Evolutionary conservation across 2,888 invertebrate genomes (phyloP), one percentile per base, ranked within the genome.

Genomic region (Microplitis deprimator): DNA sequence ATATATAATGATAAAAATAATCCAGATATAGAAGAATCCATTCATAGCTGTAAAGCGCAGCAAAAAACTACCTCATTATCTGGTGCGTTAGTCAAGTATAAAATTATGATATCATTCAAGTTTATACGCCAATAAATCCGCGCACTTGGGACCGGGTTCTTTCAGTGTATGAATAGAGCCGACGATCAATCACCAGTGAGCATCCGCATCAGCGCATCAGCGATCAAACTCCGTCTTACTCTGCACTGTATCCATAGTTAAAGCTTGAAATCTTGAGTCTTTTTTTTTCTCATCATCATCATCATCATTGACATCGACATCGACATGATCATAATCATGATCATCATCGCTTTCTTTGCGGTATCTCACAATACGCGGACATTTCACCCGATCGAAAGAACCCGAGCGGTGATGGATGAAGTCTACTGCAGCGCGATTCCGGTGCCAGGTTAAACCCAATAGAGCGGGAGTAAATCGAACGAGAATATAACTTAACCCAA

Each of bases 391-490:
- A 50, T 13, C 13, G 75, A 61, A 76, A 65, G 68, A 79, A 81
- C 79, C 80, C 81, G 73, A 82, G 81, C 68, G 73, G 80, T 82
- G 82, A 82, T 82, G 77, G 81, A 82, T 82, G 78, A 70, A 79
- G 75, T 78, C 80, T 76, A 62, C 80, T 67, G 77, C 73, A 76
- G 50, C 10, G 50, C 13, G 50, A 67, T 79, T 76, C 79, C 16
- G 16, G 62, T 39, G 61, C 70, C 39, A 10, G 38, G 40, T 39
- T 76, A 29, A 78, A 72, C 76, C 75, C 69, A 64, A 68, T 64
- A 75, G 64, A 70, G 64, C 77, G 73, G 68, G 64, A 70, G 75
- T 69, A 50, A 50, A 50, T 50, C 50, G 50, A 50, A 50, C 13
- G 50, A 29, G 29, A 29, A 50, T 50, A 50, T 50, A 50, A 50